Evolutionary conservation across 2,113 vertebrate species (phyloP), one percentile per base, ranked within the genome.

Genomic region (Misgurnus mizolepis): DNA sequence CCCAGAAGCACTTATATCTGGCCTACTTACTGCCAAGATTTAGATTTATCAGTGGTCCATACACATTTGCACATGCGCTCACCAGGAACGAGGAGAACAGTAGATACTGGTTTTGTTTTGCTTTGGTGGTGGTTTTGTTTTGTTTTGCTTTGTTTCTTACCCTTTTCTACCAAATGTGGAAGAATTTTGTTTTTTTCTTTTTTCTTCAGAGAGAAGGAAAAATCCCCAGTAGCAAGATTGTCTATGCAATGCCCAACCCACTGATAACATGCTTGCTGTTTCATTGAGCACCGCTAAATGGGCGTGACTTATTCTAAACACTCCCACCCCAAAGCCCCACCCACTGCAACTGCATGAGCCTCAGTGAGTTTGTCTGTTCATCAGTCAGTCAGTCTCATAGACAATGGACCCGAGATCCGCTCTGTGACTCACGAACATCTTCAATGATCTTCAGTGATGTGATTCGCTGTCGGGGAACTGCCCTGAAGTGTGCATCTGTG

Each of bases 201-300:
- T 50, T 64, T 47, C 45, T 79, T 40, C 45, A 27, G 4, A 72
- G 50, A 58, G 47, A 53, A 76, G 45, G 62, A 66, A 61, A 61
- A 76, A 67, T 53, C 22, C 85, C 86, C 87, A 90, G 88, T 91
- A 91, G 88, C 88, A 90, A 87, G 88, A 85, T 88, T 84, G 90
- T 92, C 91, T 92, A 92, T 94, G 93, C 92, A 94, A 91, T 85
- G 80, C 84, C 83, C 84, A 85, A 72, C 80, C 75, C 85, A 83
- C 55, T 18, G 80, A 69, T 80, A 76, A 82, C 80, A 14, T 43
- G 17, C 84, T 85, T 76, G 27, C 45, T 56, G 71, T 50, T 61
- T 34, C 49, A 49, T 17, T 58, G 67, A 86, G 78, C 56, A 11
- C 61, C 34, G 41, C 49, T 65, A 50, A 50, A 22, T 15, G 3